These are phyloP conservation scores for Siniperca knerii DNA, from an alignment of 2,113 vertebrate genomes.

Conservation along the genomic window DNA sequence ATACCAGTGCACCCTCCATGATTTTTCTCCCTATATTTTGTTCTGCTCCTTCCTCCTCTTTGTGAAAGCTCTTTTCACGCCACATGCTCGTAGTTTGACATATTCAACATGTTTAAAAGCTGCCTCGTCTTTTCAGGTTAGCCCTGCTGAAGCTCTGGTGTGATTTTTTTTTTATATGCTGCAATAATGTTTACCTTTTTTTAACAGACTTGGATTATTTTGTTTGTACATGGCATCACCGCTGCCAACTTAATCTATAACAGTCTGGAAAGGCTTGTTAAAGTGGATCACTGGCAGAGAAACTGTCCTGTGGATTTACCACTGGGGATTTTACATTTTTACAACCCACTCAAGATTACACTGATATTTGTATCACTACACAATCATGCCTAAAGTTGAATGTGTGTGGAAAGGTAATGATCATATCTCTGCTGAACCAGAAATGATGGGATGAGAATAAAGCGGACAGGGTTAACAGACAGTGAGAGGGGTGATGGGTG, in stretches of 20 bases:
- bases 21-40: constrained; percentile 39
- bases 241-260: constrained; percentile 62
- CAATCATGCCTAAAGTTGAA: constrained; percentile 28
- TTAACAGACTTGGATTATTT: constrained; percentile 62
- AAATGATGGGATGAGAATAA: constrained; percentile 70
- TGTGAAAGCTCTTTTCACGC: constrained; percentile 46
- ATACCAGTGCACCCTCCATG: constrained; percentile 16
- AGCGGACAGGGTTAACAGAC: constrained; percentile 65
- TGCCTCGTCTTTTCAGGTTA: constrained; percentile 53
- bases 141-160: constrained; percentile 15
- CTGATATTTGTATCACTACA: constrained; percentile 9
- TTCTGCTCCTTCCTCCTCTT: constrained; percentile 51
- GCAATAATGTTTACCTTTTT: constrained; percentile 61
- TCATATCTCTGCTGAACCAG: constrained; percentile 63
- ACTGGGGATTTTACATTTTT: constrained; percentile 48
- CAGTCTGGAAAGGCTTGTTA: constrained; percentile 53
- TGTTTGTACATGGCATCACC: constrained; percentile 52
- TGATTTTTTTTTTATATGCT: constrained; percentile 22
- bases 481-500: constrained; percentile 55
- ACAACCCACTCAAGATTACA: constrained; percentile 33
- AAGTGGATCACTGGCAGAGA: constrained; percentile 55
- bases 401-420: constrained; percentile 51
- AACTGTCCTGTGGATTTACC: constrained; percentile 29
- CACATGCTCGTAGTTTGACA: constrained; percentile 38
- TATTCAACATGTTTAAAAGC: constrained; percentile 62